These are phyloP conservation scores for Rhegmatorhina hoffmannsi DNA, from an alignment of 2,113 vertebrate genomes.

Conservation along the genomic window DNA sequence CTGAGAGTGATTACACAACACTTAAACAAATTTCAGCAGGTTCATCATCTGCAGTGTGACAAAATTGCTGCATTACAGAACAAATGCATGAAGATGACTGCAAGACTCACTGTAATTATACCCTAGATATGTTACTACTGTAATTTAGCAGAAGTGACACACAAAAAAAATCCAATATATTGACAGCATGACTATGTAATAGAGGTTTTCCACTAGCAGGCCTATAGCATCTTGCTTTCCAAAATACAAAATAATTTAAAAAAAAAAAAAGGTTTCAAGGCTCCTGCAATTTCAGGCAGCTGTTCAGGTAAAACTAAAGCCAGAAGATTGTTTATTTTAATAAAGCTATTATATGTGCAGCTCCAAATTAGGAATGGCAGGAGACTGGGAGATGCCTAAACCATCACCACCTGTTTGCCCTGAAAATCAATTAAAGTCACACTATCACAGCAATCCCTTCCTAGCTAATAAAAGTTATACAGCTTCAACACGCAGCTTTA, in stretches of 20 bases:
- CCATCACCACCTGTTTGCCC: slow-evolving; percentile 73
- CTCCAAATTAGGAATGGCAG: slow-evolving; percentile 70
- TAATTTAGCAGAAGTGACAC: not conserved
- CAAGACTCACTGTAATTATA: slow-evolving; percentile 12
- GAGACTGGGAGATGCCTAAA: slow-evolving; percentile 63
- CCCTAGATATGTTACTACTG: not conserved
- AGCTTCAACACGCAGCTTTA: slow-evolving; percentile 34
- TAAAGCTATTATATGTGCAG: slow-evolving; percentile 66
- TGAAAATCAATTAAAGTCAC: slow-evolving; percentile 78
- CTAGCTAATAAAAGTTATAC: slow-evolving; percentile 70
- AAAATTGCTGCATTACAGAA: slow-evolving; percentile 9
- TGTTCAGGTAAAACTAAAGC: slow-evolving; percentile 66
- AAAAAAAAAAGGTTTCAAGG: not conserved
- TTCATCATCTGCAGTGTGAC: not conserved
- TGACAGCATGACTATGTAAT: not conserved
- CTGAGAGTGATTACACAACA: not conserved
- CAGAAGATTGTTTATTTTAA: slow-evolving; percentile 74
- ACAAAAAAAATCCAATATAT: not conserved
- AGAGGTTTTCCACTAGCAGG: slow-evolving; percentile 5
- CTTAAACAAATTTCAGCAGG: not conserved
- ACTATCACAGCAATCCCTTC: slow-evolving; percentile 54
- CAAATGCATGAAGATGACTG: not conserved
- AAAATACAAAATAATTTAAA: not conserved
- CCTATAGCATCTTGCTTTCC: not conserved
- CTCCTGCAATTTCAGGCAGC: slow-evolving; percentile 58